These are phyloP conservation scores for Prorops nasuta DNA, from an alignment of 1,140 invertebrate genomes.

Conservation along the genomic window DNA sequence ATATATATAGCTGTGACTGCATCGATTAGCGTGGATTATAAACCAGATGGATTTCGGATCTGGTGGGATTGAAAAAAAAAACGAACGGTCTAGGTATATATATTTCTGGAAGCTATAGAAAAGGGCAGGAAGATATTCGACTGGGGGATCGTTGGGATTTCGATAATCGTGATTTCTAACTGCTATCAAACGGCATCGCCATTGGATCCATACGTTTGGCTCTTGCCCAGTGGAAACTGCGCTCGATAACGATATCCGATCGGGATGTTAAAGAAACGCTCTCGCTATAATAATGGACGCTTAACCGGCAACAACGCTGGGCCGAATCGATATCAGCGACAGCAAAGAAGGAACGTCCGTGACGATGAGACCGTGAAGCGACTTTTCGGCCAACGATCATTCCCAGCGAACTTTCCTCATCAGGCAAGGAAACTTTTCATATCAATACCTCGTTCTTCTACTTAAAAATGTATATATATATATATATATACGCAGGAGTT, in stretches of 20 bases:
- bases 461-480: neutral
- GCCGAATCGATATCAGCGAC: conserved; percentile 12
- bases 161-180: conserved; percentile 1
- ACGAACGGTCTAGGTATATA: too few relatives aligned
- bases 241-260: conserved; percentile 6
- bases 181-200: neutral
- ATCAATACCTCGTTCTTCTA: neutral
- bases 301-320: neutral
- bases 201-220: too few relatives aligned
- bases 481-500: neutral
- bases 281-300: conserved; percentile 8
- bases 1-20: too few relatives aligned
- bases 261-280: neutral
- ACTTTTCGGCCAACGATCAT: neutral
- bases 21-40: too few relatives aligned
- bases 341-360: neutral
- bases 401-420: conserved; percentile 1
- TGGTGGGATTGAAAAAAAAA: too few relatives aligned
- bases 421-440: neutral
- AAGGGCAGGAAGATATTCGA: neutral
- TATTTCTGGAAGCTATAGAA: too few relatives aligned
- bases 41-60: too few relatives aligned
- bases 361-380: conserved; percentile 7
- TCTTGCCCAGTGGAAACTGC: too few relatives aligned
- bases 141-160: neutral